A percentile compares a stretch with the other conserved stretches of the same genome.
phyloP scores from a whole-genome alignment of 2,888 invertebrate species.

The Drosophila nr. perissopoda region DNA sequence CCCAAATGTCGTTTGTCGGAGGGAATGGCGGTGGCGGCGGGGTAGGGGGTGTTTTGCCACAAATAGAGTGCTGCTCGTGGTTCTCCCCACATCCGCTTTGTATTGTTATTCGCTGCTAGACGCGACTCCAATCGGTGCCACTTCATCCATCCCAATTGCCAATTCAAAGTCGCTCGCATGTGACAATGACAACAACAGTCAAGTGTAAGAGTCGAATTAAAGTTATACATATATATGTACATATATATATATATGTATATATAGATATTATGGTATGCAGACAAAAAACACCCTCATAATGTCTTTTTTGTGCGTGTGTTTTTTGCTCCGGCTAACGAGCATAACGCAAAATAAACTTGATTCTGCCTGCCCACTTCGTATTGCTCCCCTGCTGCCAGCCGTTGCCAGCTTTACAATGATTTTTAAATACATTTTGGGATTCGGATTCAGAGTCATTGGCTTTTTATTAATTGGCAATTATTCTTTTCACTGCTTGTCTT shows the following conservation, averaged over 20 bases:
- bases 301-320: conserved; percentile 27
- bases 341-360: conserved; percentile 61
- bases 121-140: conserved; percentile 5
- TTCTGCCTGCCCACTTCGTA: conserved; percentile 59
- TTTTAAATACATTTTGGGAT: conserved; percentile 28
- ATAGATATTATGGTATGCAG: conserved; percentile 53
- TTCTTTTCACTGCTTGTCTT: conserved; percentile 52
- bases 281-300: conserved; percentile 68
- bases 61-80: conserved; percentile 8
- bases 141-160: conserved; percentile 35
- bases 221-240: conserved; percentile 12
- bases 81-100: conserved; percentile 52
- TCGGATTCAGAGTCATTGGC: conserved; percentile 53
- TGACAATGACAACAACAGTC: conserved; percentile 38
- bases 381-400: neutral
- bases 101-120: conserved; percentile 38
- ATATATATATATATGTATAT: neutral
- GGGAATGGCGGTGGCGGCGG: neutral
- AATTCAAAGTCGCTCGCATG: conserved; percentile 43
- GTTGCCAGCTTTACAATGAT: neutral
- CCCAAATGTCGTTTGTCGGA: conserved; percentile 43
- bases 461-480: conserved; percentile 76
- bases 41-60: neutral
- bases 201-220: conserved; percentile 49
- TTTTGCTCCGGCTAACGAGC: conserved; percentile 47